Percentiles rank a stretch among this genome's conserved stretches.
Conservation (phyloP, 2,797 vertebrate species). For the Coranthus polyacanthus region DNA sequence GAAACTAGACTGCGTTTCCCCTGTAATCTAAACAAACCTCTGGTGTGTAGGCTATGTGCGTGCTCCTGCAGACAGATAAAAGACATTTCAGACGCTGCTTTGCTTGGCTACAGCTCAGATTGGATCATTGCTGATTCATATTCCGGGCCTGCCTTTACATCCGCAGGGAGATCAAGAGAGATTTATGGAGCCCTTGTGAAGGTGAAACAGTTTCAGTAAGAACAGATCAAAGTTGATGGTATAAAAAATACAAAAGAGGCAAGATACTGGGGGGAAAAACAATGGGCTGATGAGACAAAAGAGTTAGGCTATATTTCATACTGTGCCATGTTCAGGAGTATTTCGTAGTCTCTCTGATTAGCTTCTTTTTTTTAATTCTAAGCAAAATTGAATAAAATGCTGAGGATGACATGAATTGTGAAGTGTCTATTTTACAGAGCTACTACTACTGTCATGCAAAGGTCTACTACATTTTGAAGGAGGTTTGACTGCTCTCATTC, state of each 20-base stretch:
- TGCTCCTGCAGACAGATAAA: slow-evolving; percentile 56
- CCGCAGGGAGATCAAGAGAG: slow-evolving; percentile 70
- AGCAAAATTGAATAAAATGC: slow-evolving; percentile 7
- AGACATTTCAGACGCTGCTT: slow-evolving; percentile 57
- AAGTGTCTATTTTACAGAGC: background rate
- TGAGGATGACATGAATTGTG: slow-evolving; percentile 24
- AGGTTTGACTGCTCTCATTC: too few relatives aligned
- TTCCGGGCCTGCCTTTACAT: slow-evolving; percentile 69
- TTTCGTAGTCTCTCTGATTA: slow-evolving; percentile 12
- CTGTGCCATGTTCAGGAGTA: background rate
- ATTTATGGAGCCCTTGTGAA: slow-evolving; percentile 71
- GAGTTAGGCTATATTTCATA: slow-evolving; percentile 13
- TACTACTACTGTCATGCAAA: slow-evolving; percentile 8
- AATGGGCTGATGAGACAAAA: slow-evolving; percentile 25
- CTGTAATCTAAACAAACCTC: slow-evolving; percentile 49
- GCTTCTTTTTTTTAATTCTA: slow-evolving; percentile 2
- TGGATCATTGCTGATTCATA: slow-evolving; percentile 69
- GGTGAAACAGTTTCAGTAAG: slow-evolving; percentile 65
- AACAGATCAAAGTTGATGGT: slow-evolving; percentile 66
- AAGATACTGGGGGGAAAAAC: slow-evolving; percentile 29
- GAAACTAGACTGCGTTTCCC: slow-evolving; percentile 28
- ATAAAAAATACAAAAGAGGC: slow-evolving; percentile 35
- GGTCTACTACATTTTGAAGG: background rate
- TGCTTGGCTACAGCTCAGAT: slow-evolving; percentile 45
- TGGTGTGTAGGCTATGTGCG: slow-evolving; percentile 23